Conservation (phyloP, 1,140 invertebrate species). For the Batillaria attramentaria region DNA sequence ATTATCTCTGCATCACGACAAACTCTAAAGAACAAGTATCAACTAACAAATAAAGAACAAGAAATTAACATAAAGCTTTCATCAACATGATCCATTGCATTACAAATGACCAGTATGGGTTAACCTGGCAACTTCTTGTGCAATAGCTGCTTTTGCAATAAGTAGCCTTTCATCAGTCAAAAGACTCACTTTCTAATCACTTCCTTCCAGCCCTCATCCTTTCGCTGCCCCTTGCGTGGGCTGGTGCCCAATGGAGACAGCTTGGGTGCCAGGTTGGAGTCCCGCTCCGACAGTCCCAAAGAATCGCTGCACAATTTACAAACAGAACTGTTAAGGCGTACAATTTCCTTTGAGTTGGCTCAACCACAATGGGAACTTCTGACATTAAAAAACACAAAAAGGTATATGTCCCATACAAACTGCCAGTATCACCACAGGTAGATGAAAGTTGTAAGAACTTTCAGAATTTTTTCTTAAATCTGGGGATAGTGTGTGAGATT, state of each 20-base stretch:
- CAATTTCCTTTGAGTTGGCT: too few species aligned
- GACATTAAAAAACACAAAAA: not conserved
- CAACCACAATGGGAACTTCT: not conserved
- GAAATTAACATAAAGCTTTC: not conserved
- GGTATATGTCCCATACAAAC: too few species aligned
- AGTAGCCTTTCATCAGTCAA: too few species aligned
- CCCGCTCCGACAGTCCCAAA: not conserved
- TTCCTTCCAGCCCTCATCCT: conserved; percentile 98
- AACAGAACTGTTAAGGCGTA: not conserved
- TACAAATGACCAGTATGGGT: not conserved
- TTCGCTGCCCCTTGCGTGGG: conserved; percentile 81
- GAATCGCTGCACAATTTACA: conserved; percentile 10
- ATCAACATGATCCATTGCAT: not conserved
- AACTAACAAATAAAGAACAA: conserved; percentile 17
- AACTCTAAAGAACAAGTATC: too few species aligned
- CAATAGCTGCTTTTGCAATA: too few species aligned
- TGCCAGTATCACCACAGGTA: too few species aligned
- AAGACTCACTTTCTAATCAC: conserved; percentile 85
- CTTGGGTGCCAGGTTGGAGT: conserved; percentile 46
- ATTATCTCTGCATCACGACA: too few species aligned
- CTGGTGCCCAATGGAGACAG: conserved; percentile 71
- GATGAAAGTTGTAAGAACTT: too few species aligned
- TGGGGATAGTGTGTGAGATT: too few species aligned
- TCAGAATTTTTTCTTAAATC: too few species aligned
- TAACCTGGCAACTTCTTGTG: not conserved